A percentile compares a stretch with the other conserved stretches of the same genome.
Conservation (phyloP, 2,888 invertebrate species). For the Drosophila merina region DNA sequence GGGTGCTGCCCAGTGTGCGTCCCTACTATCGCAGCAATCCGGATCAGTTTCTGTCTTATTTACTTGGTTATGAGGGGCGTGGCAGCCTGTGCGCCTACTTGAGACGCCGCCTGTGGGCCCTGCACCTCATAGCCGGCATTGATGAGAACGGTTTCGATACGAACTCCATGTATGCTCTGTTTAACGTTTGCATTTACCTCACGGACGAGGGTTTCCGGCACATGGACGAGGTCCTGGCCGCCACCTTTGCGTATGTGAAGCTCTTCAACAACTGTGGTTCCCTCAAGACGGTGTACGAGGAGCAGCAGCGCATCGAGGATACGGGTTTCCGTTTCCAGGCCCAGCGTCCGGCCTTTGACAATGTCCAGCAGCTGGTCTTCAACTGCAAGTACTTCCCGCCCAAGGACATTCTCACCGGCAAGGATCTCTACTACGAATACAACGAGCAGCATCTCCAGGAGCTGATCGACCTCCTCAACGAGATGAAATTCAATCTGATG, state of each 20-base stretch:
- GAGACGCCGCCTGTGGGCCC: constrained; percentile 89
- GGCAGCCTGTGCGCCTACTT: constrained; percentile 92
- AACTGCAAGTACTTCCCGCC: constrained; percentile 93
- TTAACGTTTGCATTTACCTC: constrained; percentile 89
- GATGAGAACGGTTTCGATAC: constrained; percentile 91
- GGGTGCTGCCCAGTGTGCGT: constrained; percentile 81
- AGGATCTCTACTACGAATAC: constrained; percentile 90
- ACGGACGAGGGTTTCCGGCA: constrained; percentile 91
- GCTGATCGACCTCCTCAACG: constrained; percentile 75
- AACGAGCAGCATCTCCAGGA: constrained; percentile 86
- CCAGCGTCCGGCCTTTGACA: constrained; percentile 89
- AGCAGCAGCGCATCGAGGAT: constrained; percentile 89
- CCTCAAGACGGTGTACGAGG: constrained; percentile 83
- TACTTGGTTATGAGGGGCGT: constrained; percentile 94
- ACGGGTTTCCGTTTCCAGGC: constrained; percentile 89
- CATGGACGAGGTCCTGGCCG: constrained; percentile 89
- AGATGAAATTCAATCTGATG: constrained; percentile 82
- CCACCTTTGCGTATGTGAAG: constrained; percentile 91
- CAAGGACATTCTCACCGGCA: constrained; percentile 91
- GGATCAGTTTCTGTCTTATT: constrained; percentile 89
- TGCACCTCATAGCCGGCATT: constrained; percentile 89
- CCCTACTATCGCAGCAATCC: constrained; percentile 83
- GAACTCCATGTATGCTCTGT: constrained; percentile 91
- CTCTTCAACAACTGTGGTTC: constrained; percentile 85
- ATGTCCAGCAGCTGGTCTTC: constrained; percentile 90